Conservation (phyloP, 37 sponge, comb jelly and placozoan species). For the Dysidea cf. avara region DNA sequence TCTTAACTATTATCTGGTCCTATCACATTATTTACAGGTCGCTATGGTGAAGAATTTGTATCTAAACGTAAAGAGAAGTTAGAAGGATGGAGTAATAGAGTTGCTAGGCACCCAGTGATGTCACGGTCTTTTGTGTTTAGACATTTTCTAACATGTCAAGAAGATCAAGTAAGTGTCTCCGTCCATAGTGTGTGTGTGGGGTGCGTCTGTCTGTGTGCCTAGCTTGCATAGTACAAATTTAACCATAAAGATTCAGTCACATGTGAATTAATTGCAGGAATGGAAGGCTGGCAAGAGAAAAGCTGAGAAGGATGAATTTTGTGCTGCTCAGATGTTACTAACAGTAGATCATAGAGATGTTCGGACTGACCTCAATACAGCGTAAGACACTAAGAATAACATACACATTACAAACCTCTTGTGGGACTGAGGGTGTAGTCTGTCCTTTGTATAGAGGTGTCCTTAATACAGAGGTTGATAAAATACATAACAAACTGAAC, state of each 20-base stretch:
- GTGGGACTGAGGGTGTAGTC: no score
- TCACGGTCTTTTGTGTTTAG: slow-evolving; percentile 71
- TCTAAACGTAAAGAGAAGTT: slow-evolving; percentile 89
- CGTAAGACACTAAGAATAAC: slow-evolving; percentile 39
- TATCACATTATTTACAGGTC: slow-evolving; percentile 37
- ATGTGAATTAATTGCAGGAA: slow-evolving; percentile 25
- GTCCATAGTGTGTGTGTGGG: slow-evolving; percentile 2
- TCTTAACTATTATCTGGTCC: not conserved
- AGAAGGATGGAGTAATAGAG: slow-evolving; percentile 89
- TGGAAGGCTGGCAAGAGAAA: slow-evolving; percentile 97
- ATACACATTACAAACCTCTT: no score
- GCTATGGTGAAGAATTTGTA: slow-evolving; percentile 89
- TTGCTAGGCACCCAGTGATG: slow-evolving; percentile 94
- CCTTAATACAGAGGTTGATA: no score
- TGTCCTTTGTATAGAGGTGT: no score
- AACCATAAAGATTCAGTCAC: not conserved
- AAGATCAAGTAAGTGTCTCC: slow-evolving; percentile 28
- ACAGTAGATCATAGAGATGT: slow-evolving; percentile 65
- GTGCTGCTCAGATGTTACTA: slow-evolving; percentile 61
- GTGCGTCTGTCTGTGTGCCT: slow-evolving; percentile 17
- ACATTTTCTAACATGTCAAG: slow-evolving; percentile 70
- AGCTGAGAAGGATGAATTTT: slow-evolving; percentile 89
- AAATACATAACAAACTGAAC: no score
- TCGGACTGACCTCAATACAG: slow-evolving; percentile 25
- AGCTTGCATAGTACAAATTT: not conserved